Evolutionary conservation across 2,888 invertebrate species (phyloP).

Genomic region (Drosophila tanythrix): DNA sequence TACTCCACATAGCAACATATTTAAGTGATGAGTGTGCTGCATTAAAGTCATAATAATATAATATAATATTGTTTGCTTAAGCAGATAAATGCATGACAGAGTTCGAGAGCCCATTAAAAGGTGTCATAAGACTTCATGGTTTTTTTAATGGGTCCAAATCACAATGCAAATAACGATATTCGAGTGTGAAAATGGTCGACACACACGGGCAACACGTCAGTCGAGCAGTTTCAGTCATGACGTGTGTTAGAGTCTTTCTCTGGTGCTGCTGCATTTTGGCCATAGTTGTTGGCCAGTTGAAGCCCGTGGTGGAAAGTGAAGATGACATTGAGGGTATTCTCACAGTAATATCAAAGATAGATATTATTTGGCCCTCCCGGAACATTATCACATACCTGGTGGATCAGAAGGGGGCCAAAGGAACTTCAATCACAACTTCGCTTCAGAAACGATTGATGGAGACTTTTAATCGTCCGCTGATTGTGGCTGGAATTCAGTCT

Average conservation of each 20-base stretch:
- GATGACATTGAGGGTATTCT: neutral
- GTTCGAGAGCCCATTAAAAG: neutral
- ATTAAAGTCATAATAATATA: neutral
- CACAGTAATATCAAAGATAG: neutral
- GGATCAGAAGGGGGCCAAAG: neutral
- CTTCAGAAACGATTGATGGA: slow-evolving; percentile 11
- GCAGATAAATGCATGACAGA: neutral
- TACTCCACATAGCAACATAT: neutral
- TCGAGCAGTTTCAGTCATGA: slow-evolving; percentile 29
- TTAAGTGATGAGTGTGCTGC: neutral
- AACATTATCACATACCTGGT: slow-evolving; percentile 4
- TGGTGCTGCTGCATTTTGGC: slow-evolving; percentile 13
- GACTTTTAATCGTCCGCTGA: slow-evolving; percentile 1
- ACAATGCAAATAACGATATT: slow-evolving; percentile 21
- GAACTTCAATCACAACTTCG: neutral
- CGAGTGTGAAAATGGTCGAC: neutral
- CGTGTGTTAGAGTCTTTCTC: slow-evolving; percentile 7
- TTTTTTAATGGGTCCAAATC: slow-evolving; percentile 17
- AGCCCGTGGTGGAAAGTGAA: slow-evolving; percentile 5
- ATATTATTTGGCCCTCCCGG: accelerated
- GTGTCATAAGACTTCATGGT: neutral
- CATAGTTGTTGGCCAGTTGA: slow-evolving; percentile 9
- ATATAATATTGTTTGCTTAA: slow-evolving; percentile 4
- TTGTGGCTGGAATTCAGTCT: slow-evolving; percentile 14
- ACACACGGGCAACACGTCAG: slow-evolving; percentile 6